Base-by-base conservation (phyloP, 2,113 vertebrate species). In the Tachysurus fulvidraco region DNA sequence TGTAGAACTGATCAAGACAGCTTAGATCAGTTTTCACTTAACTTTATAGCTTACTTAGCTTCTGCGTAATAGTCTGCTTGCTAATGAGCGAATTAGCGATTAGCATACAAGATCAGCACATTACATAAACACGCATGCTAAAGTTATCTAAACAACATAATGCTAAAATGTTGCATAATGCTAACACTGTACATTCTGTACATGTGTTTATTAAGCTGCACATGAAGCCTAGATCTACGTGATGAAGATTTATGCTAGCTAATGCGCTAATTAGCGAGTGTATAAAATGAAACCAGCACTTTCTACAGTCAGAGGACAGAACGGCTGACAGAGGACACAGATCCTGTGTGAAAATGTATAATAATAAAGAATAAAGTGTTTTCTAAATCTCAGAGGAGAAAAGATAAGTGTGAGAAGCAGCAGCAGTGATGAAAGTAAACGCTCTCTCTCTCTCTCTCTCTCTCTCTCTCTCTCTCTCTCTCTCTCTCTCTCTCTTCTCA, bases 381-480 rank as follows among this genome's bases (percentile, higher is more conserved):
- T 30, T 67, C 2, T 9, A 83, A 55, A 71, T 30, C 17, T 83
- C 64, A 5, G 23, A 13, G 50, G 67, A 59, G 52, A n/a, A 69
- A 57, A 73, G 16, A 84, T 74, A 46, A 69, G 17, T 30, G 25
- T 36, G 67, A 84, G 69, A 71, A 41, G 21, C 16, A 9, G 64
- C 17, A 83, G 46, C 50, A 46, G 11, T 41, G 83, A 73, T 57
- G 50, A 81, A 59, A 69, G 59, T 71, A 7, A 69, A 69, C 81
- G 10, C 73, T 1, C 16, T 41, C 69, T 73, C 19, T 73, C 36
- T 52, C 13, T 76, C 73, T n/a, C 73, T n/a, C 21, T 76, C 23
- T 76, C 23, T 74, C 21, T 50, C 5, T 14, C 73, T n/a, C 23
- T 16, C 30, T 83, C 57, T 36, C 82, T 74, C 12, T 36, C 41